phyloP scores from a whole-genome alignment of 2,797 vertebrate species.

The Sylvia borin region DNA sequence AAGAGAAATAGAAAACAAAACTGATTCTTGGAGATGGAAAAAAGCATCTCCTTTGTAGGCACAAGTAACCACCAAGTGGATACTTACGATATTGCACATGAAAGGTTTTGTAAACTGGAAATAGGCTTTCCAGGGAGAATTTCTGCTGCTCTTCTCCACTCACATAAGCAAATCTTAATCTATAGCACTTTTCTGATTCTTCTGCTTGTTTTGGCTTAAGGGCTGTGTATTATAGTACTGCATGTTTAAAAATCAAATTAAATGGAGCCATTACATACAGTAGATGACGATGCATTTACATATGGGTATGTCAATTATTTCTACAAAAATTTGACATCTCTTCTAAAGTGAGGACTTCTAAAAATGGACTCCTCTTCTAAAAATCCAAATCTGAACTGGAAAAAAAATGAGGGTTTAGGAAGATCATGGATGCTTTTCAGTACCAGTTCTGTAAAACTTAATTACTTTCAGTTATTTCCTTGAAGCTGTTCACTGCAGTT shows the following conservation, averaged over 20 bases:
- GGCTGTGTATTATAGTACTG: not conserved
- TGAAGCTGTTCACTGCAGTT: not conserved
- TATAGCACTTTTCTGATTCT: not conserved
- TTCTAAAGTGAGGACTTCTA: too few species aligned
- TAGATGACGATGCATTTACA: not conserved
- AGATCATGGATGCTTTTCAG: not conserved
- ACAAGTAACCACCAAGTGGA: slow-evolving; percentile 49
- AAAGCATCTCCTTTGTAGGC: not conserved
- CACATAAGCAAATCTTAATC: not conserved
- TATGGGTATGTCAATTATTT: not conserved
- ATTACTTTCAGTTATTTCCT: not conserved
- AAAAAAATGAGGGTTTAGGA: not conserved
- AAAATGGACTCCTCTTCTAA: not conserved
- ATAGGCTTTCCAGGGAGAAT: not conserved
- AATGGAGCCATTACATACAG: not conserved
- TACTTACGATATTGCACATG: not conserved
- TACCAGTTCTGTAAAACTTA: not conserved
- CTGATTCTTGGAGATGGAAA: not conserved
- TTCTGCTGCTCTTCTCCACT: not conserved
- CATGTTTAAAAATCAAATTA: not conserved
- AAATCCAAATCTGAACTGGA: not conserved
- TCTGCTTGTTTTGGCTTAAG: not conserved
- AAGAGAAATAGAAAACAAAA: not conserved
- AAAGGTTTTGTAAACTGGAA: not conserved
- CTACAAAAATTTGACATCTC: too few species aligned